Evolutionary conservation across 2,113 vertebrate genomes (phyloP).

Genomic region (Meles meles): DNA sequence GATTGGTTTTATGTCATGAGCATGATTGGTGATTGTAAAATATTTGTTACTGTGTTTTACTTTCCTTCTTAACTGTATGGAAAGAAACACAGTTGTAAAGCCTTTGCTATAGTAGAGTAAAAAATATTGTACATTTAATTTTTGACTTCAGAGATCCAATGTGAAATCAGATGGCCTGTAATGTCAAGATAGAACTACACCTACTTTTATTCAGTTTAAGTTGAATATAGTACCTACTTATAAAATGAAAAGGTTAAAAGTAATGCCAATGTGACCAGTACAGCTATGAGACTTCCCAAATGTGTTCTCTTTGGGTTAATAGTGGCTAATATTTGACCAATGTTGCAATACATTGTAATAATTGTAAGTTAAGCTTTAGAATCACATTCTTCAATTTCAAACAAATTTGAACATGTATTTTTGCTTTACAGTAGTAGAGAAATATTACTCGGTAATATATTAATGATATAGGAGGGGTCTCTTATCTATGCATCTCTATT

Average conservation of each 20-base stretch:
- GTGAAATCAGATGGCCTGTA: not conserved
- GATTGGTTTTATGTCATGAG: not conserved
- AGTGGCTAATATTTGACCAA: not conserved
- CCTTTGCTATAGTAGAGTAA: not conserved
- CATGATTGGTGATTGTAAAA: not conserved
- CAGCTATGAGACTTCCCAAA: not conserved
- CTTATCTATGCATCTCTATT: not conserved
- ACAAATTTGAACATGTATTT: conserved; percentile 70
- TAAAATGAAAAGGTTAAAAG: conserved; percentile 2
- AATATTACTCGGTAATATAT: conserved; percentile 68
- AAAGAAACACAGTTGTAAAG: not conserved
- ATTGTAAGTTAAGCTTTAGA: conserved; percentile 62
- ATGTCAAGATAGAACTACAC: not conserved
- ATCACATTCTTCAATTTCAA: conserved; percentile 75
- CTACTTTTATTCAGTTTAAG: not conserved
- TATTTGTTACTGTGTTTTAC: not conserved
- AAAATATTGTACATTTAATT: not conserved
- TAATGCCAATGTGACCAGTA: not conserved
- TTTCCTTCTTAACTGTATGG: not conserved
- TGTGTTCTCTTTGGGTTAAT: not conserved
- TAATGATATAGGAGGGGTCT: conserved; percentile 69
- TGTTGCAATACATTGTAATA: not conserved
- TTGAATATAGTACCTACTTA: not conserved
- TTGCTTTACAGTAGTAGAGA: conserved; percentile 72
- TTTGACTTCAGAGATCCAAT: not conserved